These are phyloP conservation scores for Euphysa ruthae DNA, from an alignment of 30 jellyfish, hydroid and myxozoan species.

Conservation along the genomic window DNA sequence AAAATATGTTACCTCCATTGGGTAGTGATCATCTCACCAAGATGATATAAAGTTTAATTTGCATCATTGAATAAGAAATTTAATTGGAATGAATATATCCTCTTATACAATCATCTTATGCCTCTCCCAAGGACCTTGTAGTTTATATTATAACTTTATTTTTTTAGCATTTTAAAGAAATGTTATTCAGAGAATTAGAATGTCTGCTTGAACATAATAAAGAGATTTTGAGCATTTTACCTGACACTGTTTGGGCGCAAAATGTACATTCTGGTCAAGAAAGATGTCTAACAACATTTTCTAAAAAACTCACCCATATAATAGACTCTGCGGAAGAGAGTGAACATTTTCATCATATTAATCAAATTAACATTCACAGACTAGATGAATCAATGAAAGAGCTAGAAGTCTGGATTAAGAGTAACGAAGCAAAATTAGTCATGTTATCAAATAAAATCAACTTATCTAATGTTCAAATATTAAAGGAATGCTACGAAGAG, in stretches of 20 bases:
- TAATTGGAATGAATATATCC: too few species aligned
- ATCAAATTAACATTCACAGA: too few species aligned
- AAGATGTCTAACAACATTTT: not conserved
- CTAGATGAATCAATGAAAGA: slow-evolving; percentile 39
- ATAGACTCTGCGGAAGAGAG: not conserved
- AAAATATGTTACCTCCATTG: too few species aligned
- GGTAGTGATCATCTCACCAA: too few species aligned
- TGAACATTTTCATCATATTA: too few species aligned
- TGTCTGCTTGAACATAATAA: not conserved
- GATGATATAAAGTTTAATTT: too few species aligned
- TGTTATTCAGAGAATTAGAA: not conserved
- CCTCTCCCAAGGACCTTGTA: too few species aligned
- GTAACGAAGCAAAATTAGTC: slow-evolving; percentile 9
- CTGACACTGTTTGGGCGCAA: not conserved
- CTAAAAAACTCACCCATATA: not conserved
- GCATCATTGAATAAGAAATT: too few species aligned
- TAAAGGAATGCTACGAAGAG: slow-evolving; percentile 50
- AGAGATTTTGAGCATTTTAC: not conserved
- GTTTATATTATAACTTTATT: too few species aligned
- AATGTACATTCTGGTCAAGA: not conserved
- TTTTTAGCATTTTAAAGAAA: too few species aligned
- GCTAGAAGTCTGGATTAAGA: slow-evolving; percentile 38
- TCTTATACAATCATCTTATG: too few species aligned
- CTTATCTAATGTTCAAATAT: slow-evolving; percentile 49
- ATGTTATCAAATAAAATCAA: slow-evolving; percentile 3